Percentiles rank a stretch among this genome's conserved stretches.
Evolutionary conservation across 2,797 vertebrate species (phyloP).

Genomic region (Sebastes wilsoni): DNA sequence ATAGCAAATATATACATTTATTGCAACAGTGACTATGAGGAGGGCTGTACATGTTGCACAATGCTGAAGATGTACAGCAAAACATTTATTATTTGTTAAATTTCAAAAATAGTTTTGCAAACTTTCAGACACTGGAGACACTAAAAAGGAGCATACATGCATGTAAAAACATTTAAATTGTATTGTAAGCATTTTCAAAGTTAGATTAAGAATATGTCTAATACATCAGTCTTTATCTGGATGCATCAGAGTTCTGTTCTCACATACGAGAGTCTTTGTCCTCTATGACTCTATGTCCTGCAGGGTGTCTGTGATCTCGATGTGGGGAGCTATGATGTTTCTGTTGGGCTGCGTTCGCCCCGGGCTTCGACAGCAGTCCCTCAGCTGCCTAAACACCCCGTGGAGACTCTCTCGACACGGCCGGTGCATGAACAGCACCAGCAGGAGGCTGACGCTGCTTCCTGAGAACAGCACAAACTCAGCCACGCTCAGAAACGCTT

Average conservation of each 20-base stretch:
- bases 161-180: neutral
- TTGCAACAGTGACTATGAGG: neutral
- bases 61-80: neutral
- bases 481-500: constrained; percentile 76
- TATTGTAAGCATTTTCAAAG: neutral
- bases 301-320: constrained; percentile 70
- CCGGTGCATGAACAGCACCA: constrained; percentile 75
- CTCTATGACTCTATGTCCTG: constrained; percentile 65
- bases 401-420: constrained; percentile 70
- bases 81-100: constrained; percentile 18
- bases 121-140: neutral
- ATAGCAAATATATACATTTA: neutral
- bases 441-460: constrained; percentile 76
- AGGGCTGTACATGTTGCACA: neutral
- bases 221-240: neutral
- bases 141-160: neutral
- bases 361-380: constrained; percentile 55
- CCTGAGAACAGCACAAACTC: constrained; percentile 83
- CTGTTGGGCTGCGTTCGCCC: constrained; percentile 63
- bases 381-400: constrained; percentile 51
- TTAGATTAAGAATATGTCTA: neutral
- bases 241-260: neutral
- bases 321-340: constrained; percentile 76
- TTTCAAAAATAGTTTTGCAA: neutral
- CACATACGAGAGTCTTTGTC: neutral